Conservation (phyloP, 2,797 vertebrate species). For the Pogoniulus pusillus region DNA sequence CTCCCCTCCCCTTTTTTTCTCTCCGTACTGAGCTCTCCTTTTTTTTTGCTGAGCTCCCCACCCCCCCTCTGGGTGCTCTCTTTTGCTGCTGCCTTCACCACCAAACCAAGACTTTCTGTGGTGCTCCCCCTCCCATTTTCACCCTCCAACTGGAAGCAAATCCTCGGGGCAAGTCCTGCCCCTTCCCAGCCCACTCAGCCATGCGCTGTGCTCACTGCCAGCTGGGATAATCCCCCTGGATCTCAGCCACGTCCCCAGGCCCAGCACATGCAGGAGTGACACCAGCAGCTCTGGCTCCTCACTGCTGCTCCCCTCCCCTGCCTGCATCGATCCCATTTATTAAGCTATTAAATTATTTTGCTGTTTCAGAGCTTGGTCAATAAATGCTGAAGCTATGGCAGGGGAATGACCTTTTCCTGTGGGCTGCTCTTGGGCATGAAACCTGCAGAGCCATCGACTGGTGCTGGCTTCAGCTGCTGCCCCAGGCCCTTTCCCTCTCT, state of each 20-base stretch:
- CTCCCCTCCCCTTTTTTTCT: no score
- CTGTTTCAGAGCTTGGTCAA: constrained; percentile 19
- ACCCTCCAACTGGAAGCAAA: rapidly evolving
- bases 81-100: neutral
- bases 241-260: rapidly evolving
- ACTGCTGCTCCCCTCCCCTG: neutral
- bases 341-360: constrained; percentile 50
- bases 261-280: rapidly evolving
- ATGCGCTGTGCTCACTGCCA: rapidly evolving
- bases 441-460: neutral
- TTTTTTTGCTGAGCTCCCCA: no score
- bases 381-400: neutral
- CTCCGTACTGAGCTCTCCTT: no score
- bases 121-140: neutral
- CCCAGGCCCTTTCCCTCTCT: neutral
- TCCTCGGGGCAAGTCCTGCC: neutral
- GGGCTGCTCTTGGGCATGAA: neutral
- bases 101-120: rapidly evolving
- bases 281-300: neutral
- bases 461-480: neutral
- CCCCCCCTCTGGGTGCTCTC: no score
- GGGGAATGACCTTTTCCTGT: constrained; percentile 15
- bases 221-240: neutral
- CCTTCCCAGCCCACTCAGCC: neutral
- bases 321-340: neutral